A percentile compares a stretch with the other conserved stretches of the same genome.
These are phyloP conservation scores for Hemithea aestivaria DNA, from an alignment of 2,888 invertebrate genomes.

Conservation along the genomic window DNA sequence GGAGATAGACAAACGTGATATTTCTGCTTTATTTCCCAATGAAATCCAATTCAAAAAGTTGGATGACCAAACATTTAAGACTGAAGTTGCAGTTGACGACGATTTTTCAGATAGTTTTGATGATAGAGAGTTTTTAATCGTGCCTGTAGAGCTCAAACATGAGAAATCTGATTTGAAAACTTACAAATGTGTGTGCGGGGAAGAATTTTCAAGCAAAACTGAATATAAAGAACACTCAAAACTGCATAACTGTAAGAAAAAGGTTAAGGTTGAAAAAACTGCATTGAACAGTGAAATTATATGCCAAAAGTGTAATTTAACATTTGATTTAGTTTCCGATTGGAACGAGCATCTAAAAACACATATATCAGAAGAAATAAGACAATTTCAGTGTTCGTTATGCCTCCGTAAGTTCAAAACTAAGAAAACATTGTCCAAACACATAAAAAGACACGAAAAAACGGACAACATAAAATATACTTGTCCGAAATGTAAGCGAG, in stretches of 20 bases:
- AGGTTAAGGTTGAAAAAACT: constrained; percentile 18
- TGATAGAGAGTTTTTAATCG: constrained; percentile 17
- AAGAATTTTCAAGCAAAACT: constrained; percentile 23
- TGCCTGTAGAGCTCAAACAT: constrained; percentile 18
- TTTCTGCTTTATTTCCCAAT: constrained; percentile 3
- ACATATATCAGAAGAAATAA: constrained; percentile 18
- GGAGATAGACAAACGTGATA: constrained; percentile 12
- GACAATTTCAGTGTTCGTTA: constrained; percentile 46
- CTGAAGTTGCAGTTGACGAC: constrained; percentile 13
- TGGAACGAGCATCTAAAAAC: constrained; percentile 31
- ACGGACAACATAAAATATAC: constrained; percentile 42
- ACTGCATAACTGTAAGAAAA: constrained; percentile 27
- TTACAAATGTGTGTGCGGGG: constrained; percentile 25
- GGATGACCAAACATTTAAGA: constrained; percentile 8
- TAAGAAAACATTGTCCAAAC: constrained; percentile 47
- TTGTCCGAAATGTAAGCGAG: constrained; percentile 63
- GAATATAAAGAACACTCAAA: constrained; percentile 31
- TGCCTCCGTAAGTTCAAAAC: constrained; percentile 59
- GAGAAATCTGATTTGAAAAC: constrained; percentile 16
- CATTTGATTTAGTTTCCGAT: constrained; percentile 30
- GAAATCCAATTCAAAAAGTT: constrained; percentile 9
- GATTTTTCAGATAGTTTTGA: constrained; percentile 25
- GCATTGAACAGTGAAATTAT: constrained; percentile 22
- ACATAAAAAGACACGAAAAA: constrained; percentile 53
- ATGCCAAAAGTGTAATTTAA: constrained; percentile 29